These are phyloP conservation scores for Nymphalis io DNA, from an alignment of 1,140 invertebrate species.

Conservation along the genomic window DNA sequence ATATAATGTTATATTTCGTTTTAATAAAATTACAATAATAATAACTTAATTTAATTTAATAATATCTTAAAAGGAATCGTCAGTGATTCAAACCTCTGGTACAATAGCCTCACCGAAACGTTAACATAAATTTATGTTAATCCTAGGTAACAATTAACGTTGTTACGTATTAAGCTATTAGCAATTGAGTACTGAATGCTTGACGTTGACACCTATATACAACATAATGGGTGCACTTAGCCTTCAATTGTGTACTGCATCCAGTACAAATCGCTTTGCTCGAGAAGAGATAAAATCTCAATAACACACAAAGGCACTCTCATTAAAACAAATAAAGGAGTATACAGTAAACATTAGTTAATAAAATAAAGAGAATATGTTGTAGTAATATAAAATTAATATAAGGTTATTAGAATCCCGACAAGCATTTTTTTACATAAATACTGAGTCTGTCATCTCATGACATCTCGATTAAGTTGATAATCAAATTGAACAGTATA, in stretches of 20 bases:
- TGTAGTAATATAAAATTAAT: no score
- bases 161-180: slow-evolving; percentile 12
- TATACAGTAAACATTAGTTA: no score
- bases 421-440: no score
- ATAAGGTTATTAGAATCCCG: no score
- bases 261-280: neutral
- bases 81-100: neutral
- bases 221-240: slow-evolving; percentile 11
- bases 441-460: no score
- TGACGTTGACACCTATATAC: slow-evolving; percentile 20
- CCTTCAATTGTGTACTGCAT: slow-evolving; percentile 11
- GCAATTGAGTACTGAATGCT: neutral
- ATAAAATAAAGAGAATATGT: no score
- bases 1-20: no score
- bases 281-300: neutral
- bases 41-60: no score
- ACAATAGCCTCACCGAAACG: neutral
- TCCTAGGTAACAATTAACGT: slow-evolving; percentile 9
- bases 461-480: no score
- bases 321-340: neutral
- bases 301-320: neutral
- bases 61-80: neutral
- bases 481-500: no score
- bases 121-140: neutral
- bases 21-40: no score